Evolutionary conservation across 2,888 invertebrate species (phyloP), one percentile per base, ranked within the genome.

Genomic region (Caenorhabditis sp.): DNA sequence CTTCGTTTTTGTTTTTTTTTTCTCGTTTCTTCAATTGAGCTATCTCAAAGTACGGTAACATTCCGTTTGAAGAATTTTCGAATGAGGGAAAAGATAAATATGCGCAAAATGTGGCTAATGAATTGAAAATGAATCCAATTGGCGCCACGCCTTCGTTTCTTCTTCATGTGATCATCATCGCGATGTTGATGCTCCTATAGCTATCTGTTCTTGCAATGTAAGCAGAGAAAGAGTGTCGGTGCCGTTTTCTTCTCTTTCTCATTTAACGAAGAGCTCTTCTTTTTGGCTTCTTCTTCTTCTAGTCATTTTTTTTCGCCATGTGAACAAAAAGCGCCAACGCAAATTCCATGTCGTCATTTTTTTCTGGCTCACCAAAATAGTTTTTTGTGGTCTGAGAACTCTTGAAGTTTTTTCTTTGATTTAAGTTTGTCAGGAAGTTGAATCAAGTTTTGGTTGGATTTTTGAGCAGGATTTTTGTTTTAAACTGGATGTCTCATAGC

Each of bases 121-220:
- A 71, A 71, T 71, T 71, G 66, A 66, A 71, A 71, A 71, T 71
- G 71, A 71, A 71, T 71, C 71, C 71, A 71, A 71, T 71, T 71
- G 71, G 71, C 66, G 70, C 69, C 69, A 64, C 69, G n/a, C 19
- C 19, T 19, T 50, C 50, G 50, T 5, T n/a, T 50, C 17, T n/a
- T n/a, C 14, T 50, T 53, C 23, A 53, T 53, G 53, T 23, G 53
- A 23, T 8, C 50, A 19, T 50, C 50, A 19, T 50, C 50, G n/a
- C n/a, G n/a, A 19, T 50, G 17, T 8, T 50, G 50, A 50, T 50
- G 50, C 19, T 17, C 50, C 50, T 50, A n/a, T 19, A 50, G 3
- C 19, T 50, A 17, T 17, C 50, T 50, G n/a, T n/a, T 50, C n/a
- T 50, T 50, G 17, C 21, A 2, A 53, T 53, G 24, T 53, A 23